Evolutionary conservation across 1,140 invertebrate genomes (phyloP).

Genomic region (Limonius californicus): DNA sequence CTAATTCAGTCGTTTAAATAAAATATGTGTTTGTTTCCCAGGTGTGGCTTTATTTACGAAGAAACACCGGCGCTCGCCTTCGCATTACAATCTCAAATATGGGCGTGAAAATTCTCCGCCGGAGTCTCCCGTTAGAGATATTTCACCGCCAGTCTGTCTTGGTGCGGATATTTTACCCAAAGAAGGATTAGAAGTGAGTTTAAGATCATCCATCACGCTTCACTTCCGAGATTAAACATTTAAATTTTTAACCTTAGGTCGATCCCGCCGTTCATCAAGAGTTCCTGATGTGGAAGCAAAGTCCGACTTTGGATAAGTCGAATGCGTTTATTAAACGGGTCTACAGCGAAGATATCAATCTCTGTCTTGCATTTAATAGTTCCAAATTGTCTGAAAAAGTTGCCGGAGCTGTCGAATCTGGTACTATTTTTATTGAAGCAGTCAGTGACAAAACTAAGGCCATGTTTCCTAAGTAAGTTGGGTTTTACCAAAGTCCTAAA

Average conservation of each 20-base stretch:
- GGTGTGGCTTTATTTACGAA: conserved; percentile 53
- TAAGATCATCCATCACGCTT: not conserved
- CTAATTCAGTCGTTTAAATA: not conserved
- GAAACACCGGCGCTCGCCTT: conserved; percentile 69
- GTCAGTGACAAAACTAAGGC: conserved; percentile 68
- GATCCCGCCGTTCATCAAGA: conserved; percentile 71
- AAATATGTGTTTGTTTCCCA: conserved; percentile 25
- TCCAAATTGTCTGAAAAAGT: conserved; percentile 59
- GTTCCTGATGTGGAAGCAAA: conserved; percentile 67
- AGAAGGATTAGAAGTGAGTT: conserved; percentile 40
- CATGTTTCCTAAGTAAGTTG: conserved; percentile 67
- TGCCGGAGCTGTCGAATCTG: conserved; percentile 63
- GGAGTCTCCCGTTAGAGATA: conserved; percentile 56
- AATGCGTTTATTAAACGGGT: conserved; percentile 64
- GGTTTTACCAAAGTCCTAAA: too few relatives aligned
- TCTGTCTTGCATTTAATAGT: conserved; percentile 73
- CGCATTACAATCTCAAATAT: conserved; percentile 74
- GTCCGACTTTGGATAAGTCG: conserved; percentile 58
- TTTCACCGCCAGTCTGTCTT: conserved; percentile 19
- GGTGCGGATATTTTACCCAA: conserved; percentile 34
- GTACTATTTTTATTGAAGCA: conserved; percentile 73
- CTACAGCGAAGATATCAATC: conserved; percentile 72
- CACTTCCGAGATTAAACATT: not conserved
- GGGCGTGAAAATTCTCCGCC: conserved; percentile 64
- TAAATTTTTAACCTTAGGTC: conserved; percentile 51